Base-by-base conservation (phyloP, 64 coral and sea anemone species). In the Montipora cactus region DNA sequence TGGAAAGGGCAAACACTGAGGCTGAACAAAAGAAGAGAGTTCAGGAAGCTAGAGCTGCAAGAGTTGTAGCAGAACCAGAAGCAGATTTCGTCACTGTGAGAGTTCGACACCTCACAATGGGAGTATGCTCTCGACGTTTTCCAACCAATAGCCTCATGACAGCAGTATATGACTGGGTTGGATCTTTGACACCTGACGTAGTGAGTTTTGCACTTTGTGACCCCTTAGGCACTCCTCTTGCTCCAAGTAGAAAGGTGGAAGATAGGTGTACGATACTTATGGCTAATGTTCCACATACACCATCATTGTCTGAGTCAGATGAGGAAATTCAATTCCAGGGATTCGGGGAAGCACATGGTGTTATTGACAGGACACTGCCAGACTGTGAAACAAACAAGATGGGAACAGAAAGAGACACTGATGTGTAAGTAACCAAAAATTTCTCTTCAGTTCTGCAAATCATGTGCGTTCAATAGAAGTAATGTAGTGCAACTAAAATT, bases 221-320 rank as follows among this genome's bases (percentile, higher is more conserved):
- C 45, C 93, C 69, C 8, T 47, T 61, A n/a, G 79, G 92, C 15
- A 74, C 21, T 89, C 66, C 51, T 8, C 52, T 89, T 8, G 10
- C 68, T 75, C 87, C 78, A 76, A 49, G 78, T 81, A 49, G 49
- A 20, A 67, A 89, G 44, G 7, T 93, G 72, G 15, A 73, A 10
- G 76, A 88, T 80, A 88, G 67, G 74, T 84, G 25, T 59, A 84
- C 80, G 46, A 67, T 93, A 47, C 37, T 88, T 25, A 93, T 87
- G 91, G 85, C 84, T 87, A 76, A 83, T 87, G 84, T 80, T 75
- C 59, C 80, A 81, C 67, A 92, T 74, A 89, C 87, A 82, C 93
- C 93, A 94, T 94, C 93, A 70, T 62, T 94, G 47, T 82, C 22
- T 81, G 93, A 89, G 68, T 78, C 74, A 80, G 92, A 94, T 88